phyloP scores from a whole-genome alignment of 2,113 vertebrate species.

The Oryzias celebensis region DNA sequence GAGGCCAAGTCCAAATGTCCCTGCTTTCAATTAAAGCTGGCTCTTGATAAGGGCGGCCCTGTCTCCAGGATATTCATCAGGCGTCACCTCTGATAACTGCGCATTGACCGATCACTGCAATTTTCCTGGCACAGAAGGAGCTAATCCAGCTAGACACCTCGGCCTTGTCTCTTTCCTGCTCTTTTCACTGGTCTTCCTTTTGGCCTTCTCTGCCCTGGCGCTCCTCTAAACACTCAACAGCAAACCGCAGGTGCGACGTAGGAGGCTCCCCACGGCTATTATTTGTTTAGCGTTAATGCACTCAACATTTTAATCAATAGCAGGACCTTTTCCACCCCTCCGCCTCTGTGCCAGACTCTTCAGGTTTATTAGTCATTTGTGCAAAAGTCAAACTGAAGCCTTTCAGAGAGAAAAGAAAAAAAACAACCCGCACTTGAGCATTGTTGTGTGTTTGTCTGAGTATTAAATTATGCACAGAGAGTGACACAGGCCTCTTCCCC shows the following conservation, averaged over 20 bases:
- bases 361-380: slow-evolving; percentile 63
- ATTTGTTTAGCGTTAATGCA: slow-evolving; percentile 62
- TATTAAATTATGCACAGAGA: slow-evolving; percentile 41
- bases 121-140: slow-evolving; percentile 42
- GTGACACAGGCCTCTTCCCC: slow-evolving; percentile 31
- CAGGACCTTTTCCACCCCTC: slow-evolving; percentile 36
- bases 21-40: slow-evolving; percentile 73
- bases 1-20: slow-evolving; percentile 66
- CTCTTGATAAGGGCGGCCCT: slow-evolving; percentile 69
- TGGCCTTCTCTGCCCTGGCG: not conserved
- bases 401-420: slow-evolving; percentile 39
- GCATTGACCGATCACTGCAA: slow-evolving; percentile 64
- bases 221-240: slow-evolving; percentile 9
- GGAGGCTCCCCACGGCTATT: slow-evolving; percentile 39
- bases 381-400: slow-evolving; percentile 47
- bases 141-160: slow-evolving; percentile 37
- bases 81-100: slow-evolving; percentile 55
- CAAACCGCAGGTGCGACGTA: slow-evolving; percentile 22
- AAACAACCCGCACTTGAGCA: not conserved
- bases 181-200: slow-evolving; percentile 15
- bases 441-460: slow-evolving; percentile 36
- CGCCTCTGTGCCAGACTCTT: slow-evolving; percentile 33
- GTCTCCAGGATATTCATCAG: slow-evolving; percentile 75
- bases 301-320: slow-evolving; percentile 63
- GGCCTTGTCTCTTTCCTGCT: slow-evolving; percentile 10